These are phyloP conservation scores for Stenichneumon culpator DNA, from an alignment of 2,888 invertebrate genomes.

Conservation along the genomic window DNA sequence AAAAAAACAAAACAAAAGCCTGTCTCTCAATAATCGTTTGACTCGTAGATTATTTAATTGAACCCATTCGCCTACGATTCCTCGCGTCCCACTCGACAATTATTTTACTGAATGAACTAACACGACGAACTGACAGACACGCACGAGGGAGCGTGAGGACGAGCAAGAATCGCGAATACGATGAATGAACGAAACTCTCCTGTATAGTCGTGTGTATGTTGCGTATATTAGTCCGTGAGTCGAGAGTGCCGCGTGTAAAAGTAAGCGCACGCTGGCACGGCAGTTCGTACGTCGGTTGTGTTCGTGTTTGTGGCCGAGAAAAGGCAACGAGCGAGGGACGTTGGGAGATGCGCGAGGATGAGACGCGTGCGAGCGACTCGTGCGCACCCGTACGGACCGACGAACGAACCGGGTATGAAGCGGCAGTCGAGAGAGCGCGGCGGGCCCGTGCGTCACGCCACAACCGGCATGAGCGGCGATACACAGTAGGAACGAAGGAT, in stretches of 20 bases:
- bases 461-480: conserved; percentile 67
- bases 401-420: conserved; percentile 76
- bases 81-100: conserved; percentile 17
- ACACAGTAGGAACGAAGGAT: conserved; percentile 37
- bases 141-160: not conserved
- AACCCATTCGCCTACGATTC: conserved; percentile 38
- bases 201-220: not conserved
- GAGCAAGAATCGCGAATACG: conserved; percentile 7
- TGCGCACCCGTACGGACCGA: conserved; percentile 73
- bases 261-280: not conserved
- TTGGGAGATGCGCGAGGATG: conserved; percentile 7
- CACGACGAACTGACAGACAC: not conserved
- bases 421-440: conserved; percentile 71
- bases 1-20: not conserved
- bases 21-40: not conserved
- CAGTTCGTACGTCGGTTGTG: not conserved
- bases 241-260: not conserved
- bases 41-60: conserved; percentile 18
- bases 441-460: conserved; percentile 77
- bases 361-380: conserved; percentile 54
- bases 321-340: conserved; percentile 6
- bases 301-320: conserved; percentile 7
- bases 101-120: conserved; percentile 40
- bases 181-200: conserved; percentile 12
- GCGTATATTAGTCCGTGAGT: not conserved